Percentiles rank a stretch among this genome's conserved stretches.
Conservation (phyloP, 1,140 invertebrate species). For the Cyphomyrmex costatus region DNA sequence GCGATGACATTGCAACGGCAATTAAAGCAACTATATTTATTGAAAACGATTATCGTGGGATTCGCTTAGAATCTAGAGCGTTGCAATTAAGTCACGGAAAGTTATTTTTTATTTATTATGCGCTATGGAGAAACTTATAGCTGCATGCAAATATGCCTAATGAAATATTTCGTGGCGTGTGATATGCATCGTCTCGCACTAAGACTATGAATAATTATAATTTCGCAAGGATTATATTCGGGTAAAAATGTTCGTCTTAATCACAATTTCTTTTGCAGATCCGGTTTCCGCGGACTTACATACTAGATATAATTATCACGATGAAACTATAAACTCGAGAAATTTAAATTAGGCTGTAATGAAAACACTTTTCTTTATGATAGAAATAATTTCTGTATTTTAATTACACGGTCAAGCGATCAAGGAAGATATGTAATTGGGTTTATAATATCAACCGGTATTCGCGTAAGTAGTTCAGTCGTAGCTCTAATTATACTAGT, state of each 20-base stretch:
- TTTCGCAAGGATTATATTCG: constrained; percentile 40
- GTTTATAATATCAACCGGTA: constrained; percentile 4
- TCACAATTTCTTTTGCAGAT: constrained; percentile 39
- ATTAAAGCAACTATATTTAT: constrained; percentile 59
- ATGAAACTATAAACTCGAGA: constrained; percentile 13
- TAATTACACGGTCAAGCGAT: constrained; percentile 41
- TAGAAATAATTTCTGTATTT: constrained; percentile 47
- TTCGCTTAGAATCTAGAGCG: constrained; percentile 45
- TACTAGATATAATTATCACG: constrained; percentile 34
- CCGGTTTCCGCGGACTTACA: constrained; percentile 35
- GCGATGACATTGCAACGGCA: constrained; percentile 30
- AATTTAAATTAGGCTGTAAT: constrained; percentile 48
- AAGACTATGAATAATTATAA: constrained; percentile 49
- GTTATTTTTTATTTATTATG: constrained; percentile 51
- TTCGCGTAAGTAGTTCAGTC: constrained; percentile 29
- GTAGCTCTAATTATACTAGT: constrained; percentile 23
- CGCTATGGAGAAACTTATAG: constrained; percentile 7
- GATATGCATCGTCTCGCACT: neutral
- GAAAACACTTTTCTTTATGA: constrained; percentile 38
- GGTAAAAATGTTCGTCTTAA: constrained; percentile 38
- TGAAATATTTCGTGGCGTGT: constrained; percentile 24
- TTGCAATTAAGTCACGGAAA: constrained; percentile 47
- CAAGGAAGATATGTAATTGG: constrained; percentile 17
- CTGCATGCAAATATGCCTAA: constrained; percentile 29
- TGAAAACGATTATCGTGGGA: constrained; percentile 37